Conservation (phyloP, 2,888 invertebrate species). For the Nephrotoma guestfalica region DNA sequence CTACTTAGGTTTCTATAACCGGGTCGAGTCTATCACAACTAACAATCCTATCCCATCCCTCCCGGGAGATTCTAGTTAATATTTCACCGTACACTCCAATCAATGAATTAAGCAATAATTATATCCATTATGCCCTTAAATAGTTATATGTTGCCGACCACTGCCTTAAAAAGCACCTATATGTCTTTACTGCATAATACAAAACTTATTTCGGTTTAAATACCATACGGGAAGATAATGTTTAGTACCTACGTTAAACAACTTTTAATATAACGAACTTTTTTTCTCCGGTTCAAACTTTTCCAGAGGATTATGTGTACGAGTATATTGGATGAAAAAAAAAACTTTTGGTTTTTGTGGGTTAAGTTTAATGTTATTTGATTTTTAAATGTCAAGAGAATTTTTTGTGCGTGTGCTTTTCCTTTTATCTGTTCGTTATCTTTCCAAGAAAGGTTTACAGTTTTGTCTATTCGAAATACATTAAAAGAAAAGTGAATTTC, state of each 20-base stretch:
- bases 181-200: not conserved
- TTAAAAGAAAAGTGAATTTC: no score
- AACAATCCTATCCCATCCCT: no score
- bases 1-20: no score
- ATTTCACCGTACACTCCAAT: no score
- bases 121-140: no score
- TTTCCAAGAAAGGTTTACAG: no score
- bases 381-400: not conserved
- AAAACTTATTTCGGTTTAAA: not conserved
- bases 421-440: not conserved
- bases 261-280: not conserved
- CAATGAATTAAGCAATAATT: no score
- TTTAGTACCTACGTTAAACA: not conserved
- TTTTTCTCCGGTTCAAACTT: not conserved
- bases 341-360: not conserved
- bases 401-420: not conserved
- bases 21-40: no score
- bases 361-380: not conserved
- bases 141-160: not conserved
- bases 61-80: no score
- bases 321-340: not conserved
- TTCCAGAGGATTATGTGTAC: not conserved
- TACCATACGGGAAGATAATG: not conserved
- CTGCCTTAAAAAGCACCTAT: not conserved
- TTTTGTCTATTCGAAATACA: no score